Evolutionary conservation across 2,888 invertebrate species (phyloP).

Genomic region (Athrips mouffetella): DNA sequence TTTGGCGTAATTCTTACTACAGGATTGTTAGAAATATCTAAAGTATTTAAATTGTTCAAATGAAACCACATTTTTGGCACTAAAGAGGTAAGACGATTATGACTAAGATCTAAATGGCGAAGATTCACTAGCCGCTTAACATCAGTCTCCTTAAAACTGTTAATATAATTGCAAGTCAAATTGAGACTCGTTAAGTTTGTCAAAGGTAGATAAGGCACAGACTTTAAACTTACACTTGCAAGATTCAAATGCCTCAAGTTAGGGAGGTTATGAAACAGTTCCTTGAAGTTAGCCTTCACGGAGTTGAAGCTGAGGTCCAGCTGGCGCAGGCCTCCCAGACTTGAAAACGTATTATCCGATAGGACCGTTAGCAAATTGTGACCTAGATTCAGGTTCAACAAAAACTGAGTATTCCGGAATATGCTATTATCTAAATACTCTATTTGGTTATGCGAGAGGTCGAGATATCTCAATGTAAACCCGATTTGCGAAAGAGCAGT

Average conservation of each 20-base stretch:
- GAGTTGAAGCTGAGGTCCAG: slow-evolving; percentile 89
- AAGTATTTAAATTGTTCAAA: slow-evolving; percentile 83
- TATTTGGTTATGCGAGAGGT: slow-evolving; percentile 87
- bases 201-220: slow-evolving; percentile 86
- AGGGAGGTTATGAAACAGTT: slow-evolving; percentile 91
- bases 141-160: slow-evolving; percentile 83
- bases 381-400: slow-evolving; percentile 87
- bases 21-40: slow-evolving; percentile 91
- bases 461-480: slow-evolving; percentile 86
- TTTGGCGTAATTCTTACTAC: slow-evolving; percentile 85
- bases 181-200: slow-evolving; percentile 88
- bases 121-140: slow-evolving; percentile 84
- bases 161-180: slow-evolving; percentile 87
- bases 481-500: slow-evolving; percentile 88
- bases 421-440: slow-evolving; percentile 93
- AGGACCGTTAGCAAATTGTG: slow-evolving; percentile 89
- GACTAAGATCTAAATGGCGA: slow-evolving; percentile 85
- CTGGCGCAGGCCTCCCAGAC: slow-evolving; percentile 86
- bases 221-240: slow-evolving; percentile 86
- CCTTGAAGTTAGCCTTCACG: slow-evolving; percentile 90
- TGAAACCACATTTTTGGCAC: slow-evolving; percentile 86
- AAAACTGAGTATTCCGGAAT: slow-evolving; percentile 88
- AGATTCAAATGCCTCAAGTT: slow-evolving; percentile 87
- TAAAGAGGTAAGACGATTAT: slow-evolving; percentile 86
- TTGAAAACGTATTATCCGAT: slow-evolving; percentile 93